Base-by-base conservation (phyloP, 1,140 invertebrate species). In the Campoletis sonorensis region DNA sequence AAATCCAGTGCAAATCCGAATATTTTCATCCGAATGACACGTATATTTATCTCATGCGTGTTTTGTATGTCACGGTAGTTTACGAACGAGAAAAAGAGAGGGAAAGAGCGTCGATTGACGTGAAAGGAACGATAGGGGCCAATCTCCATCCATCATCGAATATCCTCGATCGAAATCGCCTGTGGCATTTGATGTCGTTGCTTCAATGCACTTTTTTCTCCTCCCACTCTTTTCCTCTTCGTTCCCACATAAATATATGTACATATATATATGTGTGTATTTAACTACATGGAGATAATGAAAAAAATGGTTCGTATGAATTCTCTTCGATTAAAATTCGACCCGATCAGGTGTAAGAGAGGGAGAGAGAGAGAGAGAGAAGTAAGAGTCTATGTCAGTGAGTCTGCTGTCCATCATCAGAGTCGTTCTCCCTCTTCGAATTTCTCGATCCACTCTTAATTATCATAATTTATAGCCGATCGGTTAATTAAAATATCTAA, bases 401-500 rank as follows among this genome's bases (percentile, higher is more conserved):
- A 58, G 79, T 82, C 80, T 68, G 79, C 71, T 70, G 82, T 79
- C 81, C 81, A 80, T 78, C 64, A 26, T 33, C 37, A 37, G 45
- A 33, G 11, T 70, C 45, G 58, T 79, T 68, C n/a, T 54, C 81
- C 54, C 68, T 67, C 40, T 70, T 45, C 11, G 33, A 26, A 58
- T 30, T 67, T 30, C 71, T 80, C 76, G 58, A 78, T 64, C 76
- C 67, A 33, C 75, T 79, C 84, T 85, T 85, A 85, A 91, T 91
- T 89, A 90, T 88, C 88, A 89, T 92, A 92, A 91, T 91, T 91
- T 91, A 90, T 90, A 84, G 87, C 86, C 86, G 79, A 88, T 88
- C 83, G 85, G 85, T 87, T 90, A 90, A 91, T 92, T 91, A 91
- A 91, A 91, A 91, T 91, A 90, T 91, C 89, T 86, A 91, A 91